Conservation (phyloP, 1,140 invertebrate genomes). For the Diachasma alloeum region DNA sequence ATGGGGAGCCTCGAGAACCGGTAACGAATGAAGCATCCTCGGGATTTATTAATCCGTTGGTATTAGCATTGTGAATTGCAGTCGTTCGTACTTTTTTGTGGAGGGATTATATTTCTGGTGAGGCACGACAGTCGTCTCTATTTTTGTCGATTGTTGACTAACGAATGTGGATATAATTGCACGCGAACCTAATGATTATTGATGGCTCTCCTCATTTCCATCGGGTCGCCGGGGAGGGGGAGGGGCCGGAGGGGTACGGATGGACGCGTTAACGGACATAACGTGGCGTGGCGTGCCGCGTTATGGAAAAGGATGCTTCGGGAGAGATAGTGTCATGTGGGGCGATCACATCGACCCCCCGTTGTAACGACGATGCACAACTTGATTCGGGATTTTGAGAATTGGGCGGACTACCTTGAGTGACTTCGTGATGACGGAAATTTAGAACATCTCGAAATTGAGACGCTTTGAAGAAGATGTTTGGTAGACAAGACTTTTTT, state of each 20-base stretch:
- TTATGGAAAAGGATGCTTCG: conserved; percentile 39
- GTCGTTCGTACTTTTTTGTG: background rate
- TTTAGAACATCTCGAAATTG: too few species aligned
- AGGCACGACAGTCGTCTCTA: background rate
- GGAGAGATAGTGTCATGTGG: conserved; percentile 49
- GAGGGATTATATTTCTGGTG: background rate
- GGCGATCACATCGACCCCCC: conserved; percentile 42
- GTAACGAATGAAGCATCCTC: conserved; percentile 9
- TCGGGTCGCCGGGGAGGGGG: background rate
- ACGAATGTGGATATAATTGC: conserved; percentile 60
- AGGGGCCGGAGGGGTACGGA: background rate
- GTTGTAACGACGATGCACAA: conserved; percentile 44
- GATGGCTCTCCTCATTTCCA: conserved; percentile 47
- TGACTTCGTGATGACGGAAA: too few species aligned
- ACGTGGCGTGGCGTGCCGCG: conserved; percentile 19
- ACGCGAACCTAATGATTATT: conserved; percentile 60
- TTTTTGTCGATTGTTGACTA: conserved; percentile 36
- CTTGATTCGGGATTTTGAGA: conserved; percentile 42
- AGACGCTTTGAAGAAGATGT: too few species aligned
- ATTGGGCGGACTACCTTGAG: background rate
- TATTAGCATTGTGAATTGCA: conserved; percentile 25
- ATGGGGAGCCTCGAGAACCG: background rate
- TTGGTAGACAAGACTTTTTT: too few species aligned
- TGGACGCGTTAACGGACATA: conserved; percentile 13
- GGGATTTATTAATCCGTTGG: conserved; percentile 26